Conservation (phyloP, 2,888 invertebrate genomes). For the Drosophila rubida region DNA sequence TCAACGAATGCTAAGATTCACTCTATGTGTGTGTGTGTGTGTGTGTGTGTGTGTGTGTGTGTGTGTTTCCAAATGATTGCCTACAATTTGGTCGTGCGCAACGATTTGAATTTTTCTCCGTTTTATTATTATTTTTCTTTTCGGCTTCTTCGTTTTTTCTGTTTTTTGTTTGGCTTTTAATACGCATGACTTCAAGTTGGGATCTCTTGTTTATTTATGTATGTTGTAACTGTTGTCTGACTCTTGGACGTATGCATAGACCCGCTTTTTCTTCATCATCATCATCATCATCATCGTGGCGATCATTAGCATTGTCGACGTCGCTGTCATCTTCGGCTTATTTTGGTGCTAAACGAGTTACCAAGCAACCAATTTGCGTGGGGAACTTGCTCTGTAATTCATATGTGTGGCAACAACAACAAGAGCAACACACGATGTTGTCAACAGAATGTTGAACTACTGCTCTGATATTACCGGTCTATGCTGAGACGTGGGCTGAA, state of each 20-base stretch:
- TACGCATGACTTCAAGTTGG: constrained; percentile 71
- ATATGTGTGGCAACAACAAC: constrained; percentile 4
- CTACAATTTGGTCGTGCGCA: constrained; percentile 77
- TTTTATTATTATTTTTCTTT: constrained; percentile 37
- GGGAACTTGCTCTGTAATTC: constrained; percentile 30
- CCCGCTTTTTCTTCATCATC: constrained; percentile 34
- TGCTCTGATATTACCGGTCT: background rate
- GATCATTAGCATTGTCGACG: background rate
- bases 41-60: constrained; percentile 17
- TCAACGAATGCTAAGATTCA: too few relatives aligned
- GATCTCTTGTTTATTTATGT: constrained; percentile 55
- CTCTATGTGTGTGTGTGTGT: too few relatives aligned
- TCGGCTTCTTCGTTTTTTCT: constrained; percentile 28
- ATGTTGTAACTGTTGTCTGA: constrained; percentile 69
- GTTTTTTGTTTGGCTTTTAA: constrained; percentile 60
- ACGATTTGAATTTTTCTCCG: constrained; percentile 60
- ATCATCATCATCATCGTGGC: background rate
- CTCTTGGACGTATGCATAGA: constrained; percentile 38
- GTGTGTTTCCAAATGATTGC: constrained; percentile 72
- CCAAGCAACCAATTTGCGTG: constrained; percentile 46
- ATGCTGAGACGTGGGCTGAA: constrained; percentile 23
- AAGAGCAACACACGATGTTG: constrained; percentile 12
- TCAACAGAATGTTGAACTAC: constrained; percentile 31
- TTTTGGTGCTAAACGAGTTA: constrained; percentile 47
- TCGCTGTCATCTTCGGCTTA: background rate